These are phyloP conservation scores for Malurus elegans DNA, from an alignment of 2,113 vertebrate genomes.

Conservation along the genomic window DNA sequence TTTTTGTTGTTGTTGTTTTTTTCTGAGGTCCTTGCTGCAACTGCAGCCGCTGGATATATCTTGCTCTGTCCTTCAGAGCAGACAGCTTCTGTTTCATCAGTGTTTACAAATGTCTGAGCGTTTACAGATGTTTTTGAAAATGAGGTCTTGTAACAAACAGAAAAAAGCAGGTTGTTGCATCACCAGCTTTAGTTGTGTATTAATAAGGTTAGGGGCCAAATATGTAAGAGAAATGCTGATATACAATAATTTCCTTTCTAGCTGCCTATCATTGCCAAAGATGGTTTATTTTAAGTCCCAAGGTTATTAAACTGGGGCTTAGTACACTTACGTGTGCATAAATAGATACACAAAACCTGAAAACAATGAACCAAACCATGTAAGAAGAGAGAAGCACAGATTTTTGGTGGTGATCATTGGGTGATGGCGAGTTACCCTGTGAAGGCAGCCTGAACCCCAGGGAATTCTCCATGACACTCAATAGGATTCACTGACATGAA, in stretches of 20 bases:
- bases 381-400: background rate
- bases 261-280: background rate
- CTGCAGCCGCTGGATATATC: background rate
- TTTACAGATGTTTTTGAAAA: background rate
- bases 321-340: background rate
- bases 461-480: background rate
- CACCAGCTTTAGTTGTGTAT: fast-evolving
- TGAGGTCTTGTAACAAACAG: background rate
- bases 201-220: background rate
- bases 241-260: background rate
- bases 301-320: background rate
- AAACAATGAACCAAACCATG: background rate
- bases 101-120: background rate
- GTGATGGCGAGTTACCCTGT: background rate
- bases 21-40: background rate
- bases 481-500: background rate
- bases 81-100: background rate
- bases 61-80: background rate
- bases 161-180: background rate
- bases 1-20: background rate
- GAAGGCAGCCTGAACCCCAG: background rate
- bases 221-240: background rate
- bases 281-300: background rate
- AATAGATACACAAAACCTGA: background rate
- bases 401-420: background rate